These are phyloP conservation scores for Acheta domesticus DNA, from an alignment of 2,888 invertebrate species.

Conservation along the genomic window DNA sequence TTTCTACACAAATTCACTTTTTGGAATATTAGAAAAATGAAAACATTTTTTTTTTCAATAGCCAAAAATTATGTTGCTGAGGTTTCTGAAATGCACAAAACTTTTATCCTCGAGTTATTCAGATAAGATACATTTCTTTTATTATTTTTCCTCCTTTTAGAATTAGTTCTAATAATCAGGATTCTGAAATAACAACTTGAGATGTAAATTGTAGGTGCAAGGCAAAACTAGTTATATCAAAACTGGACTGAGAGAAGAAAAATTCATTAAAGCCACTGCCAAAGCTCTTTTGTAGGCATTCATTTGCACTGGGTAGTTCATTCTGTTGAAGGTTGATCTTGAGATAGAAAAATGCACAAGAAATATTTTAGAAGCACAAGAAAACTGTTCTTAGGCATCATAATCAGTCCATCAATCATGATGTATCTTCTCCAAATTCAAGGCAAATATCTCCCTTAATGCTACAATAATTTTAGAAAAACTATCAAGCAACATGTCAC, in stretches of 20 bases:
- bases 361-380: neutral
- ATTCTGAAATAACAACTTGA: too few relatives aligned
- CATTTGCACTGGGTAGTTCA: neutral
- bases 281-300: constrained; percentile 3
- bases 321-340: neutral
- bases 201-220: constrained; percentile 20
- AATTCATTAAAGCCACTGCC: neutral
- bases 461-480: neutral
- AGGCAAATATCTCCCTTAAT: too few relatives aligned
- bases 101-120: too few relatives aligned
- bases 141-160: too few relatives aligned
- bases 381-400: neutral
- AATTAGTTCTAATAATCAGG: too few relatives aligned
- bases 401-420: neutral
- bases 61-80: too few relatives aligned
- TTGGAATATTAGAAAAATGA: neutral
- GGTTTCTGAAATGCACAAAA: too few relatives aligned
- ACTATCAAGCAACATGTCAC: neutral
- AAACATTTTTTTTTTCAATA: too few relatives aligned
- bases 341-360: neutral
- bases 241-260: neutral
- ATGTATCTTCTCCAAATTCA: too few relatives aligned
- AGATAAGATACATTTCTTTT: too few relatives aligned
- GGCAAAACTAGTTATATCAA: constrained; percentile 5
- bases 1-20: neutral